Base-by-base conservation (phyloP, 2,113 vertebrate species). In the Brachyhypopomus gauderio region DNA sequence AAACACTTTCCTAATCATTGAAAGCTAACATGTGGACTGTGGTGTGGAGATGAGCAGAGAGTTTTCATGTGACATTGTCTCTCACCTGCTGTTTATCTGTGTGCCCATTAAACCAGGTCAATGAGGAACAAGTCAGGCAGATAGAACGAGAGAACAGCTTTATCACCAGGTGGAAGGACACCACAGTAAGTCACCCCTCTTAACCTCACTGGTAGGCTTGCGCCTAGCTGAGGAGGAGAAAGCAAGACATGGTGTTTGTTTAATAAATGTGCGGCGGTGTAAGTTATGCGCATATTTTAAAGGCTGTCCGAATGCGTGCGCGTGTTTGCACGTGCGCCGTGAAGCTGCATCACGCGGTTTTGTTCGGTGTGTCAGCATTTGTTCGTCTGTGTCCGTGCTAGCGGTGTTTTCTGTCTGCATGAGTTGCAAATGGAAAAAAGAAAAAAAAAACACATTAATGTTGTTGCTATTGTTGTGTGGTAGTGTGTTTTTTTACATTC, bases 101-200 rank as follows among this genome's bases (percentile, higher is more conserved):
- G 67, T 75, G 48, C 27, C 74, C 69, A 63, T 62, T 82, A 84
- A 85, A 83, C 90, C 92, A 99, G 97, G 93, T 99, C 91, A 96
- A 95, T 85, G 94, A 97, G 91, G 95, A 96, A 36, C 96, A 97
- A 89, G 93, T 97, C 88, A 96, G 94, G 90, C 97, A 99, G 95
- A 99, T 99, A 96, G 96, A 97, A 90, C 95, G 89, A 90, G 98
- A 99, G 88, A 98, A 98, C 89, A 93, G 94, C 85, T 98, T 97
- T 91, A 99, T 99, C 91, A 95, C 94, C 41, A 95, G 92, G 83
- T 98, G 97, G 97, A 99, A 97, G 90, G 95, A 98, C 90, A 93
- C 95, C 84, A 94, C 95, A 80, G 97, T 98, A 92, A 90, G 92
- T 89, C 75, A 55, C 83, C 82, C 79, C 5, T 8, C 66, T 76